These are phyloP conservation scores for Lycaon pictus DNA, from an alignment of 2,113 vertebrate genomes.

Conservation along the genomic window DNA sequence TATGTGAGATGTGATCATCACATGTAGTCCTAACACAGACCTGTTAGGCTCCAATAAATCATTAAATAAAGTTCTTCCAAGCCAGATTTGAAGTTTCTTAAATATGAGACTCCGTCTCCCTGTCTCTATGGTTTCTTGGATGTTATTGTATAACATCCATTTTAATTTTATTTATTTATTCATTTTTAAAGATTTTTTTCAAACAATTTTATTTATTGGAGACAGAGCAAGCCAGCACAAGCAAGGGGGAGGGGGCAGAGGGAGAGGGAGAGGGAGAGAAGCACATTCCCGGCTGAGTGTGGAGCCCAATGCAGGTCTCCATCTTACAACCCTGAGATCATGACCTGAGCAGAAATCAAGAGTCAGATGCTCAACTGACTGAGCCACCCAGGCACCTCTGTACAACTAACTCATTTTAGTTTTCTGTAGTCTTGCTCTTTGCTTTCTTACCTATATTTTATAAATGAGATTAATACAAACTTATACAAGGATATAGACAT, in stretches of 20 bases:
- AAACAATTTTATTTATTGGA: not conserved
- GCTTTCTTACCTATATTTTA: not conserved
- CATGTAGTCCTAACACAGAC: not conserved
- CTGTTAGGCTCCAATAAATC: not conserved
- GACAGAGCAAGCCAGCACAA: not conserved
- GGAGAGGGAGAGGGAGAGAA: not conserved
- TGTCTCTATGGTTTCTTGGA: not conserved
- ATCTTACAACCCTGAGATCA: not conserved
- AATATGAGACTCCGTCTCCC: not conserved
- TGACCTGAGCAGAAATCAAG: not conserved
- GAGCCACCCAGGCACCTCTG: not conserved
- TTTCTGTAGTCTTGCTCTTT: not conserved
- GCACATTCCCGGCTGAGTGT: not conserved
- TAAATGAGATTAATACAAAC: not conserved
- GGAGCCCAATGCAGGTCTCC: not conserved
- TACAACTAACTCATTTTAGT: not conserved
- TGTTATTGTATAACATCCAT: not conserved
- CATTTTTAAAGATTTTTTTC: not conserved
- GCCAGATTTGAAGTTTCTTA: conserved; percentile 6
- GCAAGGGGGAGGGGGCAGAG: not conserved
- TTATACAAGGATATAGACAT: not conserved
- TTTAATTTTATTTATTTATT: not conserved
- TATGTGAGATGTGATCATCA: not conserved
- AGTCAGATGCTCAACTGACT: not conserved
- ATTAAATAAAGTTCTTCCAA: not conserved